Conservation (phyloP, 2,888 invertebrate genomes). For the Margaritifera margaritifera region DNA sequence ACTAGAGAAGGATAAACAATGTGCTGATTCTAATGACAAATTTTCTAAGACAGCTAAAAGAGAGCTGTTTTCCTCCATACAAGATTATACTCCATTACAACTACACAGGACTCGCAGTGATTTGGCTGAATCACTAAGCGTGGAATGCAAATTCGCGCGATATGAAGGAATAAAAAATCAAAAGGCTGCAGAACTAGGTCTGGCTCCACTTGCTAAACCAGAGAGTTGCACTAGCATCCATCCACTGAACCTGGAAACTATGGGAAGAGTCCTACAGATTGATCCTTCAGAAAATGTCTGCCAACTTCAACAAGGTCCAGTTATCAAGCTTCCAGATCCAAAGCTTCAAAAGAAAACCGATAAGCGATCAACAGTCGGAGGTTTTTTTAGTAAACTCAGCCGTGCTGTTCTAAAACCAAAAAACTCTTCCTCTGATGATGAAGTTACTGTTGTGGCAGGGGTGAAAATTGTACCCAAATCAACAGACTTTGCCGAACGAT, state of each 20-base stretch:
- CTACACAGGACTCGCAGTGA: slow-evolving; percentile 57
- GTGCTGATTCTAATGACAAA: neutral
- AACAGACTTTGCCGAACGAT: too few species aligned
- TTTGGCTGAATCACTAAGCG: slow-evolving; percentile 50
- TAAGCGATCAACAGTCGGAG: slow-evolving; percentile 52
- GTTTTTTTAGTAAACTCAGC: slow-evolving; percentile 58
- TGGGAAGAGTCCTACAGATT: slow-evolving; percentile 27
- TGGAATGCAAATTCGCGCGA: slow-evolving; percentile 55
- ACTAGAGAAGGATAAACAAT: too few species aligned
- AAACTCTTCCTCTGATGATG: slow-evolving; percentile 41
- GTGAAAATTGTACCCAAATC: too few species aligned
- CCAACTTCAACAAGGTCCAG: slow-evolving; percentile 47
- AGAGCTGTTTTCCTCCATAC: neutral
- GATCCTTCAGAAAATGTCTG: slow-evolving; percentile 21
- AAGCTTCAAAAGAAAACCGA: slow-evolving; percentile 32
- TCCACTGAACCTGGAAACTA: slow-evolving; percentile 58
- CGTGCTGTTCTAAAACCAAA: slow-evolving; percentile 55
- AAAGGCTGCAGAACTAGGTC: slow-evolving; percentile 22
- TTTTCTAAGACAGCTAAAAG: neutral
- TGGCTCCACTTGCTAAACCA: slow-evolving; percentile 55
- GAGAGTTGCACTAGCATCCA: slow-evolving; percentile 58
- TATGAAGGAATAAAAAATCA: slow-evolving; percentile 49
- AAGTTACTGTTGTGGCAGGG: slow-evolving; percentile 1
- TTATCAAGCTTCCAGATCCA: slow-evolving; percentile 39
- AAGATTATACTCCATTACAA: slow-evolving; percentile 14